These are phyloP conservation scores for Dendrocopos noguchii DNA, from an alignment of 2,113 vertebrate species.

Conservation along the genomic window DNA sequence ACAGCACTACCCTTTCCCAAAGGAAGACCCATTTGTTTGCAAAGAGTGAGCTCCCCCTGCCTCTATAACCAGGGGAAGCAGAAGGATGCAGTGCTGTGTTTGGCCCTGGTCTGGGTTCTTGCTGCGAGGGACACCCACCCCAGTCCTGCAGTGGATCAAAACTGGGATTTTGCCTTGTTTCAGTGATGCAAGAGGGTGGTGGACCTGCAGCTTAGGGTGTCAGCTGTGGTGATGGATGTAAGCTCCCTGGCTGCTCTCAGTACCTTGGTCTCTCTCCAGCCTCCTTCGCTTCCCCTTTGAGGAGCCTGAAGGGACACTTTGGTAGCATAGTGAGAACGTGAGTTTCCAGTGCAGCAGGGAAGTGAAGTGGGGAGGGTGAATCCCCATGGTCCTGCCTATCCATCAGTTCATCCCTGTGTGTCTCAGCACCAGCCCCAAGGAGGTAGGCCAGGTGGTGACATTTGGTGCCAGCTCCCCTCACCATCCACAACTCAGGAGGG, in stretches of 20 bases:
- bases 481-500: background rate
- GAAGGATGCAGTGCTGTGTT: background rate
- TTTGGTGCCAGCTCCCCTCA: background rate
- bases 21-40: background rate
- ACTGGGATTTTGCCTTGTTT: background rate
- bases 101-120: background rate
- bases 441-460: background rate
- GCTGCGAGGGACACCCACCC: background rate
- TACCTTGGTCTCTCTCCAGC: background rate
- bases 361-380: background rate
- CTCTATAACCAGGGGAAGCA: background rate
- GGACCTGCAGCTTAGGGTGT: background rate
- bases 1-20: accelerated
- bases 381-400: background rate
- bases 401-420: background rate
- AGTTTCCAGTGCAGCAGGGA: background rate
- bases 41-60: background rate
- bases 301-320: background rate
- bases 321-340: background rate
- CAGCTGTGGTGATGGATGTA: background rate
- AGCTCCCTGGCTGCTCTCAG: background rate
- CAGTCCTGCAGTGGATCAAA: background rate
- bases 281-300: background rate
- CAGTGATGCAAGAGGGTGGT: background rate
- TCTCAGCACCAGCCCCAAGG: background rate